These are phyloP conservation scores for Smutsia gigantea DNA, from an alignment of 2,797 vertebrate species.

Conservation along the genomic window DNA sequence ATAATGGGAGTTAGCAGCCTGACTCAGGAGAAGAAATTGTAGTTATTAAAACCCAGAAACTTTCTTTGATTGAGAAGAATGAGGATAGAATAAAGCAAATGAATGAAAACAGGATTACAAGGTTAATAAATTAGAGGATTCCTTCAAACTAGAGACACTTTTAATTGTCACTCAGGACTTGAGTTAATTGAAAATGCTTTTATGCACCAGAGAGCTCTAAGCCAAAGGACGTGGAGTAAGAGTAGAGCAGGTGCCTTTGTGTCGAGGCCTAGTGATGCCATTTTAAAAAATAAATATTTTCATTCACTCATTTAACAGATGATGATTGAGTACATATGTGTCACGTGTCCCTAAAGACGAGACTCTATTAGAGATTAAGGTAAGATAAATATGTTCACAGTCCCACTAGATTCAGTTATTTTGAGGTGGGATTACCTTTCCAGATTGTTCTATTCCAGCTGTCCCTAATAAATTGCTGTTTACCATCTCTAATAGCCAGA, in stretches of 20 bases:
- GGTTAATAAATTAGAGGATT: background rate
- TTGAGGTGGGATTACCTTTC: background rate
- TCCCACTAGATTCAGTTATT: background rate
- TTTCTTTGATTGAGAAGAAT: background rate
- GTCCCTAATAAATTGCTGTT: background rate
- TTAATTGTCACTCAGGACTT: background rate
- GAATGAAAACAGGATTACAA: background rate
- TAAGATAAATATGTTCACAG: background rate
- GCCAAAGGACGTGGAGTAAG: background rate
- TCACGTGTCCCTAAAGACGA: background rate
- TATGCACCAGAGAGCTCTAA: background rate
- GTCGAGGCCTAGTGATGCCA: background rate
- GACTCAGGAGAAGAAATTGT: background rate
- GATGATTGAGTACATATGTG: background rate
- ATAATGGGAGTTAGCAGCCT: constrained; percentile 7
- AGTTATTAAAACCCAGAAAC: constrained; percentile 44
- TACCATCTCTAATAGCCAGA: background rate
- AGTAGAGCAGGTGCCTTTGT: background rate
- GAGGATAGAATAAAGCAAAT: background rate
- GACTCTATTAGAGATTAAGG: background rate
- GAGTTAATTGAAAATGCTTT: constrained; percentile 10
- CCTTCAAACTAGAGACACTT: background rate
- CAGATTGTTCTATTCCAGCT: background rate
- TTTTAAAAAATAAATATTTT: background rate
- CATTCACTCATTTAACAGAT: background rate